Evolutionary conservation across 2,888 invertebrate species (phyloP).

Genomic region (Nomada flava): DNA sequence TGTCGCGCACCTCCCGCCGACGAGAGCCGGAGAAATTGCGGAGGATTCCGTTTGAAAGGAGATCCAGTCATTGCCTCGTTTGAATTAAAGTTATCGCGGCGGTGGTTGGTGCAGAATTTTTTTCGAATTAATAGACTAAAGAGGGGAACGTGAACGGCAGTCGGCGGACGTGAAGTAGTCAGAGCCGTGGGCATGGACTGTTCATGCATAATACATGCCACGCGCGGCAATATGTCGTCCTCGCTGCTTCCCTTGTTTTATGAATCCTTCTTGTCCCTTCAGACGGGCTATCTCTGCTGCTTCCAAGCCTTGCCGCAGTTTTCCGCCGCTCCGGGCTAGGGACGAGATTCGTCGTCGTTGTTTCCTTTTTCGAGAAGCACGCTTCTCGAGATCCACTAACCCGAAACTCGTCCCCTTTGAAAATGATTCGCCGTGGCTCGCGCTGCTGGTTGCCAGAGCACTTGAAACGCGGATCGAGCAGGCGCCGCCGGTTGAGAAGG

Average conservation of each 20-base stretch:
- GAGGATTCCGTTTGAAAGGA: background rate
- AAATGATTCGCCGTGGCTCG: slow-evolving; percentile 38
- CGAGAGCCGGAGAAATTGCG: slow-evolving; percentile 2
- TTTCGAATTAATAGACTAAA: slow-evolving; percentile 78
- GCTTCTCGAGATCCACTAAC: slow-evolving; percentile 49
- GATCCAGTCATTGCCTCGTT: slow-evolving; percentile 5
- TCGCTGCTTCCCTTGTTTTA: slow-evolving; percentile 76
- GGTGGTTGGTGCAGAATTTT: slow-evolving; percentile 71
- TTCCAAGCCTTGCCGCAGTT: slow-evolving; percentile 53
- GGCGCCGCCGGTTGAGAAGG: too few species aligned
- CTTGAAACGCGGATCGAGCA: background rate
- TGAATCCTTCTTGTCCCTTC: slow-evolving; percentile 76
- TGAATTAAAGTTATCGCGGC: slow-evolving; percentile 19
- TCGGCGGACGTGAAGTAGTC: slow-evolving; percentile 36
- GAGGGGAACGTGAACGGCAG: slow-evolving; percentile 9
- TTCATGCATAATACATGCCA: slow-evolving; percentile 82
- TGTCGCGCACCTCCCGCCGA: slow-evolving; percentile 8
- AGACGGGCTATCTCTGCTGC: slow-evolving; percentile 51
- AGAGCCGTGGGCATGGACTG: slow-evolving; percentile 61
- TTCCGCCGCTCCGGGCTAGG: slow-evolving; percentile 41
- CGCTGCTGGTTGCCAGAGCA: slow-evolving; percentile 8
- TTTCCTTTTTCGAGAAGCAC: slow-evolving; percentile 22
- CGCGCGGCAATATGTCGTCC: slow-evolving; percentile 81
- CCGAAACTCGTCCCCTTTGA: slow-evolving; percentile 33
- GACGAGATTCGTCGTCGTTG: slow-evolving; percentile 43